These are phyloP conservation scores for Acanthoscelides obtectus DNA, from an alignment of 2,888 invertebrate genomes.

Conservation along the genomic window DNA sequence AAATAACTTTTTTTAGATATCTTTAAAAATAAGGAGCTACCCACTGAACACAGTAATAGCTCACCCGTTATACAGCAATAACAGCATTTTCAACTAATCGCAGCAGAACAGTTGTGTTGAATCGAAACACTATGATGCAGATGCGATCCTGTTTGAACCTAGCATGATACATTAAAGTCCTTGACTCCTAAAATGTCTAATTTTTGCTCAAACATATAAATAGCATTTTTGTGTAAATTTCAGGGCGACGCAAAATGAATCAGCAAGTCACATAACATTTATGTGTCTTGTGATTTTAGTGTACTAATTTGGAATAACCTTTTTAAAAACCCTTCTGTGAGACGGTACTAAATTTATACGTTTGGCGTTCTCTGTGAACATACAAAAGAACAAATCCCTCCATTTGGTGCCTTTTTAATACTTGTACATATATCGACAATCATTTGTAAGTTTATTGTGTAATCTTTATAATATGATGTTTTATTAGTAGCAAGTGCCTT, in stretches of 20 bases:
- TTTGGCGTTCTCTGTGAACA: background rate
- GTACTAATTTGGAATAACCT: too few species aligned
- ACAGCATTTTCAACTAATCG: too few species aligned
- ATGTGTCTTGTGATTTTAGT: background rate
- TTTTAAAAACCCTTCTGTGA: background rate
- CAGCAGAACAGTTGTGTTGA: too few species aligned
- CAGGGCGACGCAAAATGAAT: too few species aligned
- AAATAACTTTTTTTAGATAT: too few species aligned
- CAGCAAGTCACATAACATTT: background rate
- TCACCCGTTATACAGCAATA: too few species aligned
- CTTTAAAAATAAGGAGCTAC: too few species aligned
- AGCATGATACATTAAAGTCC: too few species aligned
- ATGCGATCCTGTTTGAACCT: too few species aligned
- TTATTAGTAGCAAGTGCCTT: background rate
- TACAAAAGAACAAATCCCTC: constrained; percentile 43
- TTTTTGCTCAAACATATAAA: background rate
- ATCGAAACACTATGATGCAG: too few species aligned
- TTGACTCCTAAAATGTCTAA: too few species aligned
- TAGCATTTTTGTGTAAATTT: background rate
- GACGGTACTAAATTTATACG: background rate
- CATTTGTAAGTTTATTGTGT: constrained; percentile 26
- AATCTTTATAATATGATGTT: constrained; percentile 30
- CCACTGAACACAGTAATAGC: too few species aligned
- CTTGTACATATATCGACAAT: constrained; percentile 39
- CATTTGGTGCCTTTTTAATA: constrained; percentile 45